phyloP scores from a whole-genome alignment of 2,113 vertebrate species.

The Crotalus viridis region DNA sequence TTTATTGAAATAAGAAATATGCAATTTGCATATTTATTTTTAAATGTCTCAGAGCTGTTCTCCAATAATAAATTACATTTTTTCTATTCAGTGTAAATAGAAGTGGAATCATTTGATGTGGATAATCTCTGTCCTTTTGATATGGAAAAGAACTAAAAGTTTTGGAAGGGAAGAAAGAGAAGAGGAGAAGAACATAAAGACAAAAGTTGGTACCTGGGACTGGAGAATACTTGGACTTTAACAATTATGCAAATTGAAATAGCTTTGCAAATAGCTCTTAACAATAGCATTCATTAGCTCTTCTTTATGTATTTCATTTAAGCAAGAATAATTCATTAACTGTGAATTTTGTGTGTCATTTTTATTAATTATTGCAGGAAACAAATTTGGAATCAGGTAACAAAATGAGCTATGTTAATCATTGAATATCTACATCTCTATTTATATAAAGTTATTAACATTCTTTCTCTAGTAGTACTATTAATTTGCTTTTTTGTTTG shows the following conservation, averaged over 20 bases:
- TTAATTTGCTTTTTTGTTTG: not conserved
- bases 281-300: slow-evolving; percentile 12
- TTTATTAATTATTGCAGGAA: not conserved
- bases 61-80: slow-evolving; percentile 3
- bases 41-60: slow-evolving; percentile 18
- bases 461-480: not conserved
- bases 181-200: not conserved
- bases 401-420: not conserved
- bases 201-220: not conserved
- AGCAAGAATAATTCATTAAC: not conserved
- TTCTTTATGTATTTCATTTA: slow-evolving; percentile 20
- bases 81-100: not conserved
- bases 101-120: slow-evolving; percentile 30
- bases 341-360: not conserved
- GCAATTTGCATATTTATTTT: slow-evolving; percentile 34
- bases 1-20: slow-evolving; percentile 31
- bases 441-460: not conserved
- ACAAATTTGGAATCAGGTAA: not conserved
- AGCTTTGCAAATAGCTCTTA: slow-evolving; percentile 14
- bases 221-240: not conserved
- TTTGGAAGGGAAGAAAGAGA: not conserved
- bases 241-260: not conserved
- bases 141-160: not conserved
- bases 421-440: not conserved
- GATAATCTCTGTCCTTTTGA: slow-evolving; percentile 4